These are phyloP conservation scores for Potamarius usumacintae DNA, from an alignment of 2,113 vertebrate species.

Conservation along the genomic window DNA sequence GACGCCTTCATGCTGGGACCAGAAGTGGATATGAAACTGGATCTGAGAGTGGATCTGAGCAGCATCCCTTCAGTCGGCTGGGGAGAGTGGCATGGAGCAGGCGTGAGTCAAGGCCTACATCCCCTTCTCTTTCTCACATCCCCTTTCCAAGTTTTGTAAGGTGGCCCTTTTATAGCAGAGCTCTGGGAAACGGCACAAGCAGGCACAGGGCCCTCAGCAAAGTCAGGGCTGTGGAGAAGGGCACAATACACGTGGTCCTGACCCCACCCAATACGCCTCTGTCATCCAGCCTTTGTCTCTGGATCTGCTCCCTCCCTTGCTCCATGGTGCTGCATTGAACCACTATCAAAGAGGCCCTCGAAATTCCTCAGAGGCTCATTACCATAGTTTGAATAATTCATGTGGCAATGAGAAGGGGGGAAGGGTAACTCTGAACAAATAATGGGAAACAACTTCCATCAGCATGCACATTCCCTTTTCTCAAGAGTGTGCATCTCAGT, in stretches of 20 bases:
- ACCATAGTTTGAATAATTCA: slow-evolving; percentile 60
- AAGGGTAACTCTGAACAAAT: slow-evolving; percentile 40
- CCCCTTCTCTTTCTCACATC: slow-evolving; percentile 72
- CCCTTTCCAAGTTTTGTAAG: slow-evolving; percentile 63
- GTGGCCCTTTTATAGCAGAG: background rate
- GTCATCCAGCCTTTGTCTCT: slow-evolving; percentile 52
- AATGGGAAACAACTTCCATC: slow-evolving; percentile 55
- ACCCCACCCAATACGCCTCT: slow-evolving; percentile 57
- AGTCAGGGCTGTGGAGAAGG: slow-evolving; percentile 35
- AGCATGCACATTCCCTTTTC: slow-evolving; percentile 38
- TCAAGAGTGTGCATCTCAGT: slow-evolving; percentile 42
- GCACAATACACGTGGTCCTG: slow-evolving; percentile 53
- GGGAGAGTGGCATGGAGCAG: slow-evolving; percentile 47
- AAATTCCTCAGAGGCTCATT: slow-evolving; percentile 56
- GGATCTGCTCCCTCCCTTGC: slow-evolving; percentile 36
- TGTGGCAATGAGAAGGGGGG: slow-evolving; percentile 26
- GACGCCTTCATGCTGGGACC: background rate
- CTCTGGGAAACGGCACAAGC: slow-evolving; percentile 19
- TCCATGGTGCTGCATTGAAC: slow-evolving; percentile 40
- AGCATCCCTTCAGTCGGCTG: slow-evolving; percentile 58
- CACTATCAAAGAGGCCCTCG: slow-evolving; percentile 56
- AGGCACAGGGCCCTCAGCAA: slow-evolving; percentile 56
- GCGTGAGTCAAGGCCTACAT: slow-evolving; percentile 62
- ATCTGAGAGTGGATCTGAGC: slow-evolving; percentile 51
- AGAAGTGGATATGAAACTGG: slow-evolving; percentile 53